Evolutionary conservation across 2,888 invertebrate genomes (phyloP), one percentile per base, ranked within the genome.

Genomic region (Polietes domitor): DNA sequence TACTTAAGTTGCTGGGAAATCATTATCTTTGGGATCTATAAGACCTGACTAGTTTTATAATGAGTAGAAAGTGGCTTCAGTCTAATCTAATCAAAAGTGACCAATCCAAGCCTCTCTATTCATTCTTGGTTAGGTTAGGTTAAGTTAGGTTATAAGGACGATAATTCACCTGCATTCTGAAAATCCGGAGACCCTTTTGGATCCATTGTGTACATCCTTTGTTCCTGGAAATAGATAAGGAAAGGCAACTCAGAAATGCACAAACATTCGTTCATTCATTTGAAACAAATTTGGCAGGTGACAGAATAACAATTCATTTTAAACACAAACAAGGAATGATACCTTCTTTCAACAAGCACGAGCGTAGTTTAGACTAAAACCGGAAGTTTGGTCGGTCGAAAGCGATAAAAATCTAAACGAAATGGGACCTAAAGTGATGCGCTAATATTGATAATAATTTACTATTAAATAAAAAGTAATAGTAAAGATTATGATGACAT

Each of bases 301-400:
- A 68, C 68, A n/a, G n/a, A 68, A 73, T 10, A 78, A n/a, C n/a
- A n/a, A 75, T 63, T 74, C 32, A 80, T 71, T 63, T 78, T 43
- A 24, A 61, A 55, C 50, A 73, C 3, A 78, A 75, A 32, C n/a
- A 41, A 53, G 73, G 28, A 61, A 15, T 12, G 26, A 61, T n/a
- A 9, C 37, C n/a, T 61, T 61, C 28, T 28, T n/a, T 61, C 2
- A 21, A 55, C 53, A 55, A 55, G n/a, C n/a, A n/a, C n/a, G n/a
- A 58, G 9, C 26, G 4, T 10, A 63, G 19, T 6, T 37, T 37
- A 71, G 43, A 12, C 81, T 82, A 76, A 61, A 24, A 41, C 78
- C 76, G 76, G 50, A 76, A 82, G 43, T 43, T 24, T 19, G 24
- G 43, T 37, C 41, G n/a, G 28, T 24, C 5, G 28, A 24, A 58